Evolutionary conservation across 2,888 invertebrate genomes (phyloP).

Genomic region (Drosophila anceps): DNA sequence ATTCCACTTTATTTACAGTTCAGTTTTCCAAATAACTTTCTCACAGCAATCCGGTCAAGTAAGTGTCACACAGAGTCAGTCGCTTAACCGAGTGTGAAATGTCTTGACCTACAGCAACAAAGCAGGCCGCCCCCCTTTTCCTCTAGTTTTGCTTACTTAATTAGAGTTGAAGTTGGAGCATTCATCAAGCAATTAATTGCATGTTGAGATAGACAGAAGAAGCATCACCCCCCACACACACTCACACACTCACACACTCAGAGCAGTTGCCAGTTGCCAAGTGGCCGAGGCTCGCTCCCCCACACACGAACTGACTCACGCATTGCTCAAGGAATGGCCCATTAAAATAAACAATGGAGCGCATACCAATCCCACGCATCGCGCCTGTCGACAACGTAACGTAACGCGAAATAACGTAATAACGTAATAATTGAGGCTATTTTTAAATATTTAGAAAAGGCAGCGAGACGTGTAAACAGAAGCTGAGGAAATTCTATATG

Average conservation of each 20-base stretch:
- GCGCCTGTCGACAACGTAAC: slow-evolving; percentile 27
- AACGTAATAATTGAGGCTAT: slow-evolving; percentile 43
- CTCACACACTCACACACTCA: neutral
- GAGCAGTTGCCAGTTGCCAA: slow-evolving; percentile 1
- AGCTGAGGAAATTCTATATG: neutral
- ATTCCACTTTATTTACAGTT: slow-evolving; percentile 8
- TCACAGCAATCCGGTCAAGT: slow-evolving; percentile 44
- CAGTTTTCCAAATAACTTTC: slow-evolving; percentile 15
- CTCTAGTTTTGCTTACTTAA: slow-evolving; percentile 34
- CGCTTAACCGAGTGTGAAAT: slow-evolving; percentile 62
- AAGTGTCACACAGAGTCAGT: slow-evolving; percentile 30
- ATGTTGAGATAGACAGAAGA: slow-evolving; percentile 26
- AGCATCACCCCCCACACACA: slow-evolving; percentile 4
- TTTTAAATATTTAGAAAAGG: slow-evolving; percentile 65
- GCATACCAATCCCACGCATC: slow-evolving; percentile 73
- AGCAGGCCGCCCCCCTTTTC: neutral
- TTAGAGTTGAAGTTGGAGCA: slow-evolving; percentile 46
- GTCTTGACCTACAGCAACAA: slow-evolving; percentile 74
- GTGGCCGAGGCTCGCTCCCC: slow-evolving; percentile 8
- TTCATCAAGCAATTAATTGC: slow-evolving; percentile 61
- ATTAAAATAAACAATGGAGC: slow-evolving; percentile 53
- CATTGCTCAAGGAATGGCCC: slow-evolving; percentile 39
- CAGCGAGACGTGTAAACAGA: slow-evolving; percentile 12
- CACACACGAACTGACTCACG: slow-evolving; percentile 59
- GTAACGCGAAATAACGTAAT: neutral